Evolutionary conservation across 2,113 vertebrate species (phyloP).

Genomic region (Orcinus orca): DNA sequence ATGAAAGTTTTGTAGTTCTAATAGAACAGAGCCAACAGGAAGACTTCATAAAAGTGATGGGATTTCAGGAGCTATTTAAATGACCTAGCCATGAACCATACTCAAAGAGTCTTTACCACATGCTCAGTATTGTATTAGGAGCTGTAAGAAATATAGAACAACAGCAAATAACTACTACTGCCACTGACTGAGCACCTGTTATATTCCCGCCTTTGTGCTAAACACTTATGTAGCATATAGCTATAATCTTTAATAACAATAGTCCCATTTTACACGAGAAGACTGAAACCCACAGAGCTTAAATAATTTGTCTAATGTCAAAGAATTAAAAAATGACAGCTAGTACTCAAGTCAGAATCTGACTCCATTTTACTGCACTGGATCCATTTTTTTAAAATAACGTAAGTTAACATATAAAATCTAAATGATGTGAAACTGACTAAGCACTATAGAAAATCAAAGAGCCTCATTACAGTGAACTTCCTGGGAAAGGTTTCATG

Average conservation of each 20-base stretch:
- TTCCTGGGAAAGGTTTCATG: not conserved
- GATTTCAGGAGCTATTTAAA: constrained; percentile 31
- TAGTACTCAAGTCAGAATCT: not conserved
- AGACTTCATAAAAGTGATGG: constrained; percentile 17
- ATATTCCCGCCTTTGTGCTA: not conserved
- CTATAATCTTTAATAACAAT: not conserved
- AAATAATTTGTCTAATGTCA: not conserved
- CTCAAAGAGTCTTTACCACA: not conserved
- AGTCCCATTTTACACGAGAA: not conserved
- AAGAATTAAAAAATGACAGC: not conserved
- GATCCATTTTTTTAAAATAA: not conserved
- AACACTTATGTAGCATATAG: not conserved
- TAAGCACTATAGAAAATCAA: not conserved
- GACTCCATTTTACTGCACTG: not conserved
- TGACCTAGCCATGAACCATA: constrained; percentile 11
- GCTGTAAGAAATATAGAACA: not conserved
- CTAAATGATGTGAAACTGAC: not conserved
- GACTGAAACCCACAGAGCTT: not conserved
- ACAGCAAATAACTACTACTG: not conserved
- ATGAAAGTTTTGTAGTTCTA: not conserved
- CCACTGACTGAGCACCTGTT: constrained; percentile 21
- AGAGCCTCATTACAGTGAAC: not conserved
- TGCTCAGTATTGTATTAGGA: not conserved
- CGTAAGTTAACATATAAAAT: not conserved
- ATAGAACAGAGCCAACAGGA: constrained; percentile 37